Percentiles rank a stretch among this genome's conserved stretches.
phyloP scores from a whole-genome alignment of 2,113 vertebrate genomes.

The Sisor rabdophorus region DNA sequence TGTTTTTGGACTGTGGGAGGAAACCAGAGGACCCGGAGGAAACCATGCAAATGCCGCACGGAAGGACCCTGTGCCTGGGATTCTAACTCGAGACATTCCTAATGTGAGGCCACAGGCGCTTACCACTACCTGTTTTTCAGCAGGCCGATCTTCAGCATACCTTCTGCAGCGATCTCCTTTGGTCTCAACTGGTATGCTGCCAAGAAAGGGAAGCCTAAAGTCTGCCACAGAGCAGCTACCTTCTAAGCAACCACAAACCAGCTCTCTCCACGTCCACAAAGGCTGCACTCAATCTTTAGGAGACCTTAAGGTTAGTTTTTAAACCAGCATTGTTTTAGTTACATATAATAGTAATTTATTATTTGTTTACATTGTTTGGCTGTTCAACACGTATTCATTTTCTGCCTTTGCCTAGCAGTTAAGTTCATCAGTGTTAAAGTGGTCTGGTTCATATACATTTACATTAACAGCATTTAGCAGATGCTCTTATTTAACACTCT shows the following conservation, averaged over 20 bases:
- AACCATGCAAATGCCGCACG: no score
- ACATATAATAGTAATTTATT: neutral
- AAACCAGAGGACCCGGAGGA: no score
- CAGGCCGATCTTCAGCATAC: slow-evolving; percentile 79
- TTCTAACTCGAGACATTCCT: no score
- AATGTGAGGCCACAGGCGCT: no score
- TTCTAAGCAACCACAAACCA: slow-evolving; percentile 66
- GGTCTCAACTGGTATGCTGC: slow-evolving; percentile 58
- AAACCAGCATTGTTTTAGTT: neutral
- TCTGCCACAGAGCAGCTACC: slow-evolving; percentile 57
- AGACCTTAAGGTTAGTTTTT: slow-evolving; percentile 78
- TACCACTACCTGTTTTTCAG: neutral
- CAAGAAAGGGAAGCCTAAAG: slow-evolving; percentile 66
- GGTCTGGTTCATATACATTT: no score
- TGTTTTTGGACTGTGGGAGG: no score
- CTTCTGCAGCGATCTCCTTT: slow-evolving; percentile 59
- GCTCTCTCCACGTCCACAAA: slow-evolving; percentile 67
- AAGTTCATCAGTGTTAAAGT: no score
- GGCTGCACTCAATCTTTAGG: slow-evolving; percentile 84
- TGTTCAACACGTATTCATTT: neutral
- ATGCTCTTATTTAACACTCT: no score
- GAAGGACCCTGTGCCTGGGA: no score
- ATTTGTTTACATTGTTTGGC: neutral
- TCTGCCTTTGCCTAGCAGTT: no score
- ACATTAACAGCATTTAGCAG: no score